Evolutionary conservation across 2,797 vertebrate genomes (phyloP), one percentile per base, ranked within the genome.

Genomic region (Gila robusta): DNA sequence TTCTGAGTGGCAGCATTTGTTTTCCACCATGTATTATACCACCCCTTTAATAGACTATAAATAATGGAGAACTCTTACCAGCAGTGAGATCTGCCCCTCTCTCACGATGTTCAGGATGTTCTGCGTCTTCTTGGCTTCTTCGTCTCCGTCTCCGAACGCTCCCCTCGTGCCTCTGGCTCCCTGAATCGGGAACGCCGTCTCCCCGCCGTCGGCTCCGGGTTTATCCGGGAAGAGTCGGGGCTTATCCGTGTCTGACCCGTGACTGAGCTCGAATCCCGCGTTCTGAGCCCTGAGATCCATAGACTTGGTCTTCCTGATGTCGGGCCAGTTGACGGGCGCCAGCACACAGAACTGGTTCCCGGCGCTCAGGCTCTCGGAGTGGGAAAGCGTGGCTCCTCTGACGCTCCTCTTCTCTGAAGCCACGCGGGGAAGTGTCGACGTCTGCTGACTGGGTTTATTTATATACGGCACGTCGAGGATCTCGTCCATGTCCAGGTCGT

Each of bases 401-500:
- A 92, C 90, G 19, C 94, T 88, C 78, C 96, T 95, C 92, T 97
- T 97, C 86, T 98, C 97, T 1, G 64, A 66, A 8, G 64, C 64
- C 14, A 93, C 94, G 39, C 97, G 96, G n/a, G 96, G 95, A 88
- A 98, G 96, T 1, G 97, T 93, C 92, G 96, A 94, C 91, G 96
- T 95, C 91, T 98, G 97, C 79, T 98, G 97, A 79, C 90, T 98
- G 91, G 97, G 97, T 92, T 99, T 99, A 91, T 49, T 49, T 14
- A 99, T 99, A 32, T 98, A 99, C 91, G 98, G 98, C 93, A 99
- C 98, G 52, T 99, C 98, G 93, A 99, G 96, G 94, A 99, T 99
- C 95, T 99, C 98, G 88, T 99, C 98, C 98, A 99, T 99, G 94
- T 99, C 98, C 84, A 99, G 95, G 86, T 99, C 98, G 52, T 99